phyloP scores from a whole-genome alignment of 2,888 invertebrate genomes.

The Pantelozetes paolii region DNA sequence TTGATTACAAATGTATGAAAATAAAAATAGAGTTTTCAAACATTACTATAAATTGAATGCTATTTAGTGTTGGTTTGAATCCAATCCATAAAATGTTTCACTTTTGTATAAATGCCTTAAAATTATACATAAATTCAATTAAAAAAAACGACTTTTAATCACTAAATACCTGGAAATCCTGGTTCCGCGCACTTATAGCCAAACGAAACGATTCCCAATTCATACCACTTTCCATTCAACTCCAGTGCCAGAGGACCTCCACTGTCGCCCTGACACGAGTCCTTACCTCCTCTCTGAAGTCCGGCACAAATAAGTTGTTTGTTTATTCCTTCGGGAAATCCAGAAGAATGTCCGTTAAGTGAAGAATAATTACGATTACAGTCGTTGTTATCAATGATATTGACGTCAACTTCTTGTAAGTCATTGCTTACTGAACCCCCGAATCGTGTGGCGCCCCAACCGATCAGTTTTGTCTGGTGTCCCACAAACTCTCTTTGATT shows the following conservation, averaged over 20 bases:
- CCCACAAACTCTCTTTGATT: constrained; percentile 17
- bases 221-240: constrained; percentile 49
- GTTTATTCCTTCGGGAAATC: constrained; percentile 35
- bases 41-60: no score
- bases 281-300: constrained; percentile 14
- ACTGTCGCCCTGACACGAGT: constrained; percentile 58
- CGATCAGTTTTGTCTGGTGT: not conserved
- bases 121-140: constrained; percentile 20
- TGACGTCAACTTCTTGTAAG: constrained; percentile 36
- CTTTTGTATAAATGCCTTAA: constrained; percentile 53
- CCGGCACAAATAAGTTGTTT: constrained; percentile 36
- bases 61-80: not conserved
- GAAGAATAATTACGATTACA: constrained; percentile 24
- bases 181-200: constrained; percentile 61
- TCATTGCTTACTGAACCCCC: not conserved
- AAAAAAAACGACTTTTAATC: constrained; percentile 58
- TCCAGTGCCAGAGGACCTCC: constrained; percentile 71
- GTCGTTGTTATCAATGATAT: constrained; percentile 28
- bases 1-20: no score
- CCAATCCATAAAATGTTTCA: not conserved
- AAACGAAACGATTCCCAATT: constrained; percentile 62
- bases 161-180: constrained; percentile 67
- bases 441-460: constrained; percentile 34
- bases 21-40: no score
- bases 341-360: not conserved